Evolutionary conservation across 2,113 vertebrate species (phyloP), one percentile per base, ranked within the genome.

Genomic region (Prunella himalayana): DNA sequence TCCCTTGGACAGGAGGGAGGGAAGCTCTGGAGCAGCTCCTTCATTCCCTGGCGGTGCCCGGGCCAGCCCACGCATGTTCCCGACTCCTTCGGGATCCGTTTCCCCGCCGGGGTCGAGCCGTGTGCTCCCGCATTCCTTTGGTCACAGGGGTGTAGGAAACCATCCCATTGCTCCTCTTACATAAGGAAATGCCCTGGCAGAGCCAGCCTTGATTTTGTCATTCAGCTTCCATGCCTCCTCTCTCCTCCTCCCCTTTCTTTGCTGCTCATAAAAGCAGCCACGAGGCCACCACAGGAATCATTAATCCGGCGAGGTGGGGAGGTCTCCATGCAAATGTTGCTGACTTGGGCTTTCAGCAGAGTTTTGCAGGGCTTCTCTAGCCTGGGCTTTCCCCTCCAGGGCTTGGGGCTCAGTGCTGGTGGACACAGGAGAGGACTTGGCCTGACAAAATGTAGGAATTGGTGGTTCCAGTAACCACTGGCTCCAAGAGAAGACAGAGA

Each of bases 71-170:
- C 9, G 47, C 16, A 7, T 30, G 76, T 66, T 94, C 82, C 94
- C n/a, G 15, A 10, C 42, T 56, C 71, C 60, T 0, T 2, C 3
- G 30, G 72, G 85, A 73, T 94, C 88, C n/a, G 4, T 80, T 92
- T 91, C 75, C 83, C 41, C 0, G 15, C 22, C 1, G 28, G 81
- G 56, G 56, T 79, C 13, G 1, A 57, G 57, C 90, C 19, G 2
- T 25, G n/a, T 72, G 93, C 89, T 95, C 86, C 84, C 37, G 70
- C 94, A 92, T 92, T 92, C 93, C 79, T 95, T 77, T 77, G 93
- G 80, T 33, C 94, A 44, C 91, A 92, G 83, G 68, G 92, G 27
- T 27, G 23, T 31, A 83, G 80, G 66, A 91, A 94, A 90, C 3
- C 3, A 63, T 56, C 75, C 70, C 59, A 3, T 28, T 1, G 10